A percentile compares a stretch with the other conserved stretches of the same genome.
Conservation (phyloP, 2,888 invertebrate species). For the Eupithecia insigniata region DNA sequence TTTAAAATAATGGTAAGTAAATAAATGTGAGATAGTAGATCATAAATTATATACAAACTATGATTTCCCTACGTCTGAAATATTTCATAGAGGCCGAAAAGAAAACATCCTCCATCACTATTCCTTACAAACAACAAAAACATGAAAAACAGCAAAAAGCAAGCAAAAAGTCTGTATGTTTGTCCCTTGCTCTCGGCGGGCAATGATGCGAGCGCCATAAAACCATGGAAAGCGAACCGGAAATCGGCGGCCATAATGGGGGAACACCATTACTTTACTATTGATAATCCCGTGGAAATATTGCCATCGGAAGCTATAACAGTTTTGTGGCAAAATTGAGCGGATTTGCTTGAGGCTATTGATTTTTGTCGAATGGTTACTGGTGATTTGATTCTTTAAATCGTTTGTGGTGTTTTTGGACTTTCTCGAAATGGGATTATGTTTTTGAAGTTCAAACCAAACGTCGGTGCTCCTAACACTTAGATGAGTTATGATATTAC, state of each 20-base stretch:
- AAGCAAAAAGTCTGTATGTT: slow-evolving; percentile 46
- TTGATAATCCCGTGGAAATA: slow-evolving; percentile 82
- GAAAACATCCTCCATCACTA: slow-evolving; percentile 14
- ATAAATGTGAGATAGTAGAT: neutral
- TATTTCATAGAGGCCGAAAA: slow-evolving; percentile 14
- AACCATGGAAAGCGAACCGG: slow-evolving; percentile 72
- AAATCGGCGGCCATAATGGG: slow-evolving; percentile 82
- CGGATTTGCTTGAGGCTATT: slow-evolving; percentile 62
- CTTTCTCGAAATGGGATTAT: neutral
- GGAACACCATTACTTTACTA: slow-evolving; percentile 81
- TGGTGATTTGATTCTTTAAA: slow-evolving; percentile 10
- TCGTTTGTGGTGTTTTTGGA: neutral
- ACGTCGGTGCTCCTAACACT: too few relatives aligned
- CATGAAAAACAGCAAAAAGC: slow-evolving; percentile 38
- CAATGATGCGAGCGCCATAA: slow-evolving; percentile 83
- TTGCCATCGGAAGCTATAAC: slow-evolving; percentile 81
- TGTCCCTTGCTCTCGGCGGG: slow-evolving; percentile 59
- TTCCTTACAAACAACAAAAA: slow-evolving; percentile 35
- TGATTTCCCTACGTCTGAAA: neutral
- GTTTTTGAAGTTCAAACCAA: neutral
- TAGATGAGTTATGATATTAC: too few relatives aligned
- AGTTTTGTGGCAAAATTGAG: slow-evolving; percentile 83
- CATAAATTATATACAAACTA: neutral
- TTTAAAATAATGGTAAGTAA: neutral
- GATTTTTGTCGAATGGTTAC: slow-evolving; percentile 38